Evolutionary conservation across 2,888 invertebrate genomes (phyloP).

Genomic region (Phortica okadai): DNA sequence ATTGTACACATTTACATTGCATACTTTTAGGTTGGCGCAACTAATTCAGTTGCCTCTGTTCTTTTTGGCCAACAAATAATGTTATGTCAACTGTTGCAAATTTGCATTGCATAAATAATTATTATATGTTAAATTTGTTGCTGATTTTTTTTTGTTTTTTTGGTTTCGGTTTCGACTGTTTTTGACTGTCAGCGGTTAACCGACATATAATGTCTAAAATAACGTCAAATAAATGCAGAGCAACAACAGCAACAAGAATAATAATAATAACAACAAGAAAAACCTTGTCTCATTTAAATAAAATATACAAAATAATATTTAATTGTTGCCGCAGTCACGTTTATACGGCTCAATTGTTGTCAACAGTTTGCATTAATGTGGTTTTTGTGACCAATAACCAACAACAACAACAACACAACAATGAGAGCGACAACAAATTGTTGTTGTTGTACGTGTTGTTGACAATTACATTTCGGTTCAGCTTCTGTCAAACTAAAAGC

Average conservation of each 20-base stretch:
- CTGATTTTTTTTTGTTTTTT: not conserved
- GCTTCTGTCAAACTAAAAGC: constrained; percentile 20
- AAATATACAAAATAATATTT: constrained; percentile 63
- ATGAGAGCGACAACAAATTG: not conserved
- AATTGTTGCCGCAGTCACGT: constrained; percentile 57
- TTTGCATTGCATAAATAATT: constrained; percentile 21
- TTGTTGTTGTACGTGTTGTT: constrained; percentile 53
- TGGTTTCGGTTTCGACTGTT: constrained; percentile 22
- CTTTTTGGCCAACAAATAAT: constrained; percentile 33
- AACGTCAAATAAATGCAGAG: constrained; percentile 42
- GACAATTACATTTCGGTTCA: constrained; percentile 51
- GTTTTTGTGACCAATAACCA: constrained; percentile 42
- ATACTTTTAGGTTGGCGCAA: not conserved
- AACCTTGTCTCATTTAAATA: constrained; percentile 27
- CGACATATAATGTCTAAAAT: constrained; percentile 49
- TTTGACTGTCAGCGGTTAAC: constrained; percentile 52
- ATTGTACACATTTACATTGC: not conserved
- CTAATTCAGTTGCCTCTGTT: not conserved
- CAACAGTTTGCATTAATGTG: constrained; percentile 68
- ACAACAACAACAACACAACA: constrained; percentile 18
- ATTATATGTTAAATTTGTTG: constrained; percentile 13
- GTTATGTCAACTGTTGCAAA: constrained; percentile 11
- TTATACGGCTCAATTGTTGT: constrained; percentile 37
- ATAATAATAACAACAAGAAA: not conserved
- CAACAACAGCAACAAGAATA: constrained; percentile 26